These are phyloP conservation scores for Psylliodes chrysocephalus DNA, from an alignment of 2,888 invertebrate species.

Conservation along the genomic window DNA sequence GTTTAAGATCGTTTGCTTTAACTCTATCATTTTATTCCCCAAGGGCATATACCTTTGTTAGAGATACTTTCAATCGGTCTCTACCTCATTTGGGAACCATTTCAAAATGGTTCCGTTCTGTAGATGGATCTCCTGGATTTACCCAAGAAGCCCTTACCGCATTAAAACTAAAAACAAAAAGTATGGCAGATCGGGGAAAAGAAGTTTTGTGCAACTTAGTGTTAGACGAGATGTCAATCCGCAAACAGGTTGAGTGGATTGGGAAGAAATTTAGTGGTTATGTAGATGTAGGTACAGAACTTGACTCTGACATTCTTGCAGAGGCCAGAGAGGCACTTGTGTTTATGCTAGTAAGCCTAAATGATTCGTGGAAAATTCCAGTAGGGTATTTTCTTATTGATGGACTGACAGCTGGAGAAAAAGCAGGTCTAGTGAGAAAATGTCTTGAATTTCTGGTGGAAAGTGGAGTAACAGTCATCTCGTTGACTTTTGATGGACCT, in stretches of 20 bases:
- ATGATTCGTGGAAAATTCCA: constrained; percentile 47
- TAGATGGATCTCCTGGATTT: constrained; percentile 45
- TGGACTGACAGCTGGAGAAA: constrained; percentile 37
- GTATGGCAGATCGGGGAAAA: not conserved
- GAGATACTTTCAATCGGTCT: too few relatives aligned
- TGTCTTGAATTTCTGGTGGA: constrained; percentile 38
- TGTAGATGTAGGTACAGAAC: constrained; percentile 39
- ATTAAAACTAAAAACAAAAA: constrained; percentile 32
- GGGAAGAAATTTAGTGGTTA: constrained; percentile 39
- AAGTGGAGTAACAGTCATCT: constrained; percentile 35
- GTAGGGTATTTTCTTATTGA: constrained; percentile 45
- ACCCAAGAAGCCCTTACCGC: constrained; percentile 43
- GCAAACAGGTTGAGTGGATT: constrained; percentile 41
- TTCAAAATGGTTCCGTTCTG: constrained; percentile 39
- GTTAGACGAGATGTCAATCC: constrained; percentile 50
- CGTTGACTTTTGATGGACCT: constrained; percentile 48
- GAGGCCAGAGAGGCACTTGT: constrained; percentile 45
- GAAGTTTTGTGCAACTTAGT: constrained; percentile 45
- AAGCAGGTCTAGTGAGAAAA: constrained; percentile 34
- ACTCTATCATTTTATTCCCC: constrained; percentile 40
- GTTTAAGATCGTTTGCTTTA: constrained; percentile 32
- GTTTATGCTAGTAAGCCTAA: constrained; percentile 42
- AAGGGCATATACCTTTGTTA: too few relatives aligned
- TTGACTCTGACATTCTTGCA: constrained; percentile 45
- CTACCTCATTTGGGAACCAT: constrained; percentile 28